Evolutionary conservation across 2,888 invertebrate genomes (phyloP), one percentile per base, ranked within the genome.

Genomic region (Dorcus parallelipipedus): DNA sequence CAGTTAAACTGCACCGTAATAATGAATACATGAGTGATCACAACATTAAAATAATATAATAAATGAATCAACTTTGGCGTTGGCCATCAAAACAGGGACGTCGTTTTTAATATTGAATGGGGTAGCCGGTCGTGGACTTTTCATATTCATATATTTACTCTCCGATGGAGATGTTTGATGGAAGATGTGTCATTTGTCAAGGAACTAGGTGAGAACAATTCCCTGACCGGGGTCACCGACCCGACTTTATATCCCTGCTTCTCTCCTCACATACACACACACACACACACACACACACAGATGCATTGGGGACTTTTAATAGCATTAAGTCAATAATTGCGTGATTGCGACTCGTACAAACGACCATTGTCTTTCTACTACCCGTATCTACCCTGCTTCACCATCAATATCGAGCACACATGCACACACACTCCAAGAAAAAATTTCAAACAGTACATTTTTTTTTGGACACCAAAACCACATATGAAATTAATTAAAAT

Each of bases 41-140:
- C 68, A 73, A 74, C 71, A 73, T 71, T 72, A 71, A 73, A 73
- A 72, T 73, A 71, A 67, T 69, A 71, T 73, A 72, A 73, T 72
- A 72, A 73, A 73, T 73, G 73, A 69, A 67, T 69, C 67, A 67
- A 69, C 62, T 59, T 58, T 59, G 57, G 61, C 57, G 56, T 54
- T 59, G 58, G 55, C 57, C 61, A 49, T 49, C 60, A 59, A 58
- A 60, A 63, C 53, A 61, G 59, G 50, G 52, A 58, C 57, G 65
- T 5, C 7, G 20, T 33, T 68, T 67, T 69, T 64, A 69, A 69
- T 68, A 69, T 63, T 52, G 59, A 66, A 68, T 67, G 62, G 64
- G 68, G 64, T 64, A 68, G 65, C 68, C 62, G 67, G 66, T 69
- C 65, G 63, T 43, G 63, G 62, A 64, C 62, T 63, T 66, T 71